Evolutionary conservation across 2,113 vertebrate species (phyloP).

Genomic region (Alligator sinensis): DNA sequence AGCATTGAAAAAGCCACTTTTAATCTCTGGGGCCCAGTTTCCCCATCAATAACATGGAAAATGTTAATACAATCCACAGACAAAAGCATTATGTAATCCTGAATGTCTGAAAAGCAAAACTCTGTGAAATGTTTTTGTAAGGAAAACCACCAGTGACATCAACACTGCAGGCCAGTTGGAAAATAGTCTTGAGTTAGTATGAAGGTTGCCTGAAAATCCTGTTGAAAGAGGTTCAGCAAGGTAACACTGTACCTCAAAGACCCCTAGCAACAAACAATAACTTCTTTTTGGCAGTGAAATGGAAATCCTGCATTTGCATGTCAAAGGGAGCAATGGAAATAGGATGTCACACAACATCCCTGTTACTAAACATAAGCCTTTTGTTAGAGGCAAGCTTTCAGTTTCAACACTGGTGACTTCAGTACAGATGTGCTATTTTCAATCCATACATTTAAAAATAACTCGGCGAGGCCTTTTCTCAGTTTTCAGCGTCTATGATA

Average conservation of each 20-base stretch:
- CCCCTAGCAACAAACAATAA: neutral
- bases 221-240: neutral
- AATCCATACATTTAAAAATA: neutral
- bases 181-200: neutral
- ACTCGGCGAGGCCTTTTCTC: neutral
- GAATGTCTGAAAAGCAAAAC: neutral
- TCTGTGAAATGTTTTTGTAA: neutral
- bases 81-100: neutral
- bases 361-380: neutral
- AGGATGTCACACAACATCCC: neutral
- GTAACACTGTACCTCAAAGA: neutral
- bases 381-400: neutral
- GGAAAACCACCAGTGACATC: neutral
- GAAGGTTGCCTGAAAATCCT: neutral
- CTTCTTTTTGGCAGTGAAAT: neutral
- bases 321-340: slow-evolving; percentile 23
- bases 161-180: neutral
- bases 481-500: slow-evolving; percentile 2
- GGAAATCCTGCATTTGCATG: slow-evolving; percentile 21
- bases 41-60: neutral
- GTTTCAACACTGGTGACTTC: neutral
- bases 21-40: neutral
- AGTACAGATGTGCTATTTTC: neutral
- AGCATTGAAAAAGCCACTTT: neutral
- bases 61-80: neutral